Percentiles rank a stretch among this genome's conserved stretches.
Evolutionary conservation across 2,888 invertebrate species (phyloP).

Genomic region (Drepana falcataria): DNA sequence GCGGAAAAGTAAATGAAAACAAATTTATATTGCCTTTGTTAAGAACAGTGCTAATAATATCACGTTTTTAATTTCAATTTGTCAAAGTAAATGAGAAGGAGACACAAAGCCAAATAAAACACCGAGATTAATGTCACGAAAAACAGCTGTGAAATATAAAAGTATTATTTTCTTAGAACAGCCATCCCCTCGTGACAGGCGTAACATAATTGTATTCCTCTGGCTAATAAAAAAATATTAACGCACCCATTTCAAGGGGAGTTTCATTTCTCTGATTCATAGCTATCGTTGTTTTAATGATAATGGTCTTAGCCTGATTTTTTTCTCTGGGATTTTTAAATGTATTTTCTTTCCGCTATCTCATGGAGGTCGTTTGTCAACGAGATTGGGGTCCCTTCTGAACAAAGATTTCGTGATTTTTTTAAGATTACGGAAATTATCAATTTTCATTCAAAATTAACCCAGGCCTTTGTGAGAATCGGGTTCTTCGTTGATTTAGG

Average conservation of each 20-base stretch:
- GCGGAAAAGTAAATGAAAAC: not conserved
- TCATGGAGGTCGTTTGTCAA: conserved; percentile 50
- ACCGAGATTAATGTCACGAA: conserved; percentile 2
- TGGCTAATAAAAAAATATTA: conserved; percentile 42
- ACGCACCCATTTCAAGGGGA: conserved; percentile 38
- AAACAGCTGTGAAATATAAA: conserved; percentile 7
- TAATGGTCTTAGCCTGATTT: conserved; percentile 44
- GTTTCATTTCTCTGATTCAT: conserved; percentile 59
- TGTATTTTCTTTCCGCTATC: conserved; percentile 48
- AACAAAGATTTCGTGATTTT: conserved; percentile 35
- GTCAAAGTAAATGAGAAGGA: not conserved
- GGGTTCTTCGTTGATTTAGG: not conserved
- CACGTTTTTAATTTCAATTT: not conserved
- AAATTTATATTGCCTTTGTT: not conserved
- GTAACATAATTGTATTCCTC: conserved; percentile 21
- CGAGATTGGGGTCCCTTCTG: conserved; percentile 45
- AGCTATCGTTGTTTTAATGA: conserved; percentile 51
- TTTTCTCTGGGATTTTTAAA: conserved; percentile 38
- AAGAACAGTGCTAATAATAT: not conserved
- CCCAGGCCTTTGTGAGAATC: conserved; percentile 1
- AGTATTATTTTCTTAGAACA: conserved; percentile 6
- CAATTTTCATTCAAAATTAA: conserved; percentile 12
- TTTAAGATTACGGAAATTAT: conserved; percentile 17
- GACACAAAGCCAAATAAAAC: conserved; percentile 2
- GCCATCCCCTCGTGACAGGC: conserved; percentile 11